phyloP scores from a whole-genome alignment of 2,888 invertebrate genomes.

The Drosophila kambysellisi region DNA sequence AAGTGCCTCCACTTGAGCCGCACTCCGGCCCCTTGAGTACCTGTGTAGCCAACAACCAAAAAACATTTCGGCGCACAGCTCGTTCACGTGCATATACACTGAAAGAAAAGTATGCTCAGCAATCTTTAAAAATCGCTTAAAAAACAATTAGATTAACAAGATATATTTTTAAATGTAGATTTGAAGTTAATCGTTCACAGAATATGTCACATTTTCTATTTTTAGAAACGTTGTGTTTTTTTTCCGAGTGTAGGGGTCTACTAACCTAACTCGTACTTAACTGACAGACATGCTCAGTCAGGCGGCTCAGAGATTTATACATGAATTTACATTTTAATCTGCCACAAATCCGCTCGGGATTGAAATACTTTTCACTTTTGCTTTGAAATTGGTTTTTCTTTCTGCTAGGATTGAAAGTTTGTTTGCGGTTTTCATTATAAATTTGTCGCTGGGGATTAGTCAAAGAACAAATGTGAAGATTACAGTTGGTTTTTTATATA shows the following conservation, averaged over 20 bases:
- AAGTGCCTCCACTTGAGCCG: slow-evolving; percentile 50
- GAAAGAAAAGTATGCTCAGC: not conserved
- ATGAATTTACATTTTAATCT: slow-evolving; percentile 79
- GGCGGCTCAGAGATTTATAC: slow-evolving; percentile 54
- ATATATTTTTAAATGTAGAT: not conserved
- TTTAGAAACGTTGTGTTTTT: not conserved
- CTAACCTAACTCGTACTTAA: slow-evolving; percentile 20
- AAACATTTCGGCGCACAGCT: slow-evolving; percentile 36
- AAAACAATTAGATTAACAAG: not conserved
- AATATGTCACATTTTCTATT: not conserved
- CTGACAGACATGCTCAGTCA: slow-evolving; percentile 38
- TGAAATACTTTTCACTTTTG: slow-evolving; percentile 63
- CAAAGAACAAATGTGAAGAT: slow-evolving; percentile 44
- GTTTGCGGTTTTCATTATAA: slow-evolving; percentile 68
- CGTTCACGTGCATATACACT: slow-evolving; percentile 12
- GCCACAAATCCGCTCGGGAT: slow-evolving; percentile 71
- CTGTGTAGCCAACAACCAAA: slow-evolving; percentile 29
- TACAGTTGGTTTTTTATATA: slow-evolving; percentile 1
- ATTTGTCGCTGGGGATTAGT: slow-evolving; percentile 71
- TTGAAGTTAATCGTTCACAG: not conserved
- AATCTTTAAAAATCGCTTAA: not conserved
- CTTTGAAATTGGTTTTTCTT: slow-evolving; percentile 37
- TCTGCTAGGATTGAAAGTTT: slow-evolving; percentile 60
- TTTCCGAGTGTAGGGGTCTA: not conserved
- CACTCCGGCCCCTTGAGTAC: slow-evolving; percentile 48